Evolutionary conservation across 2,113 vertebrate genomes (phyloP).

Genomic region (Atherinomorus stipes): DNA sequence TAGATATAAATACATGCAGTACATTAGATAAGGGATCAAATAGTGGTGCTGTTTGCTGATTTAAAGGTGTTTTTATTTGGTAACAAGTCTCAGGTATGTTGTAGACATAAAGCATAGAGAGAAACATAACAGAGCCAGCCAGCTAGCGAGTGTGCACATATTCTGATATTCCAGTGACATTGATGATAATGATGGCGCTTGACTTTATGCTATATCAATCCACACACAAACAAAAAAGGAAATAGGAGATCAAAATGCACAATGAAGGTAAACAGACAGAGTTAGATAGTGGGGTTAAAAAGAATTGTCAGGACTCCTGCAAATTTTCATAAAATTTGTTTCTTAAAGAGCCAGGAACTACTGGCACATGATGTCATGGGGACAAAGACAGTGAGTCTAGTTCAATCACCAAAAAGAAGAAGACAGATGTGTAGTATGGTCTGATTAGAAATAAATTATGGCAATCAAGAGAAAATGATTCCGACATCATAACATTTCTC

Average conservation of each 20-base stretch:
- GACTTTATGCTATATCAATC: neutral
- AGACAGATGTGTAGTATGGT: constrained; percentile 1
- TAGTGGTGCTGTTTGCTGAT: constrained; percentile 14
- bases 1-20: constrained; percentile 11
- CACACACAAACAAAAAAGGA: neutral
- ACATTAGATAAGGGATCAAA: constrained; percentile 1
- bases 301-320: no score
- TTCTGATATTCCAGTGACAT: neutral
- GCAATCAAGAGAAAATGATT: neutral
- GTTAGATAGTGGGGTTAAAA: no score
- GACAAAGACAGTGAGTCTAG: constrained; percentile 18
- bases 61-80: constrained; percentile 3
- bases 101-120: neutral
- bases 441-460: neutral
- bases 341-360: neutral
- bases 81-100: neutral
- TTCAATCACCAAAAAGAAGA: neutral
- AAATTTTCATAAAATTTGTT: no score
- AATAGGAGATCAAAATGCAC: neutral
- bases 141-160: constrained; percentile 49
- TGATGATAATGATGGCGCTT: neutral
- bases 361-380: constrained; percentile 8
- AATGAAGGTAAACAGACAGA: neutral
- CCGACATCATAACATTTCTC: neutral
- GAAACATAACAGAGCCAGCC: constrained; percentile 41